Conservation (phyloP, 2,113 vertebrate genomes). For the Arenaria interpres region DNA sequence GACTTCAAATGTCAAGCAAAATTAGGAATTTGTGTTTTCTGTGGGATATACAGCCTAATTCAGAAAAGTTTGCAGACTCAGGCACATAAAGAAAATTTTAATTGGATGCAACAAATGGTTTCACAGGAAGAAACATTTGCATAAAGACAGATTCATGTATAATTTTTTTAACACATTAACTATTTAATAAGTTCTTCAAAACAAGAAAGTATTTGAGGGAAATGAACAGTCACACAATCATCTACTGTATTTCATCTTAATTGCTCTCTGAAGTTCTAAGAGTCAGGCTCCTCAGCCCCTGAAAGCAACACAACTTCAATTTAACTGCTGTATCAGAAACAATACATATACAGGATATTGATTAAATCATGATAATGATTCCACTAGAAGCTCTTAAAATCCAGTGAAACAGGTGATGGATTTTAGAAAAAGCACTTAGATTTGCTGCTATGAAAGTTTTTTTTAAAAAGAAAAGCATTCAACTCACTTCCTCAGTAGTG, state of each 20-base stretch:
- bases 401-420: neutral
- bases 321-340: neutral
- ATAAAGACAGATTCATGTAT: neutral
- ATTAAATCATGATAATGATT: neutral
- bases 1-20: neutral
- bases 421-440: neutral
- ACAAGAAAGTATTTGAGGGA: neutral
- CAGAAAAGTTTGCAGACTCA: neutral
- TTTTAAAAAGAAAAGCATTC: neutral
- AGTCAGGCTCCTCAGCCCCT: neutral
- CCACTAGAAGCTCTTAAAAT: neutral
- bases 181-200: neutral
- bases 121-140: neutral
- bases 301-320: neutral
- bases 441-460: neutral
- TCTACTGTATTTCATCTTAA: neutral
- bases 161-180: neutral
- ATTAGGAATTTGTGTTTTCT: neutral
- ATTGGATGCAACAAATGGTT: neutral
- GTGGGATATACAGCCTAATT: neutral
- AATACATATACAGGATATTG: neutral
- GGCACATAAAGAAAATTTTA: neutral
- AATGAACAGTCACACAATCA: neutral
- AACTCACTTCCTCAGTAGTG: conserved; percentile 86
- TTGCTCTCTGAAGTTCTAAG: neutral